Conservation (phyloP, 2,797 vertebrate genomes). For the Myripristis murdjan region DNA sequence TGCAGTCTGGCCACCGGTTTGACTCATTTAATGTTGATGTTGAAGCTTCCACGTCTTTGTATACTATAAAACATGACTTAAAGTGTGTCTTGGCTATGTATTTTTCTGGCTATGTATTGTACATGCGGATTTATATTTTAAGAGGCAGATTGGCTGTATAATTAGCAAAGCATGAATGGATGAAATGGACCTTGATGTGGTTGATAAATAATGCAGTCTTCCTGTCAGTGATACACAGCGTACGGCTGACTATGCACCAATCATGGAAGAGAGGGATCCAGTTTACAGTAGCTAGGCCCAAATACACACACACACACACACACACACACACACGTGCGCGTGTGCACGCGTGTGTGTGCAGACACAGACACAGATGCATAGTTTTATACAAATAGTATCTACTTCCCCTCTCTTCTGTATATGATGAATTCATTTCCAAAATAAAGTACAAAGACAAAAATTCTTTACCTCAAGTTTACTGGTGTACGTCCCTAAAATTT, state of each 20-base stretch:
- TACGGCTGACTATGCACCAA: constrained; percentile 67
- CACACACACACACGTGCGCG: constrained; percentile 2
- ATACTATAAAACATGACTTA: neutral
- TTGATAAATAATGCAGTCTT: constrained; percentile 86
- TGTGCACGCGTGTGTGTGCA: too few species aligned
- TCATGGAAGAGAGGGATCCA: constrained; percentile 41
- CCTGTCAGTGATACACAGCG: constrained; percentile 77
- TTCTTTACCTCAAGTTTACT: neutral
- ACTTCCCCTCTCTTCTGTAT: neutral
- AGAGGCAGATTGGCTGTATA: constrained; percentile 35
- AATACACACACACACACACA: constrained; percentile 13
- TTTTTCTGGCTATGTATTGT: neutral
- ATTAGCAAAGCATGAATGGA: constrained; percentile 49
- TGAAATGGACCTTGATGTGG: constrained; percentile 72
- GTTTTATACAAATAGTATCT: neutral
- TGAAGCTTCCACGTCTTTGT: neutral
- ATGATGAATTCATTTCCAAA: neutral
- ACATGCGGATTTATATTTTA: constrained; percentile 17
- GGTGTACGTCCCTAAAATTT: neutral
- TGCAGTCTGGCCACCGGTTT: neutral
- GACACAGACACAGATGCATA: neutral
- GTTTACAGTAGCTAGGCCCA: constrained; percentile 25
- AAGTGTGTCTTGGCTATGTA: neutral
- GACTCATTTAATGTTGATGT: neutral
- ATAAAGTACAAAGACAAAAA: neutral